Conservation (phyloP, 2,888 invertebrate genomes). For the Apamea sordens region DNA sequence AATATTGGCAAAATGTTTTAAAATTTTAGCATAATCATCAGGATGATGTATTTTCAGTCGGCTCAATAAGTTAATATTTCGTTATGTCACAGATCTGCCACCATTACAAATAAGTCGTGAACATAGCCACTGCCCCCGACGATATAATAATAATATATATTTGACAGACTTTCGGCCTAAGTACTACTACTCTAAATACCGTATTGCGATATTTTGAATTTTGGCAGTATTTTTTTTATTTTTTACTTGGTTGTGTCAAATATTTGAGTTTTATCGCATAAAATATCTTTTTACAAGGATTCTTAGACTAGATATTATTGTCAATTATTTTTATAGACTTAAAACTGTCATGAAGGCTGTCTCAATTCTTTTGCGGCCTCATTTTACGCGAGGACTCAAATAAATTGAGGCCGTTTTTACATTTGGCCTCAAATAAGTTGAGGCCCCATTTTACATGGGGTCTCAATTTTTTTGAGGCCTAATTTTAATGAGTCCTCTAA, state of each 20-base stretch:
- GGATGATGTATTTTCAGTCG: neutral
- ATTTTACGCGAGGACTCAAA: neutral
- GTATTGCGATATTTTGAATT: constrained; percentile 44
- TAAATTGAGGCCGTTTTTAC: neutral
- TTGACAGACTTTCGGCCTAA: constrained; percentile 61
- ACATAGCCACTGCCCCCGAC: constrained; percentile 45
- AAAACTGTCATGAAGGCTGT: neutral
- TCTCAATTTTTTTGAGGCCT: neutral
- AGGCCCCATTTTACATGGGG: neutral
- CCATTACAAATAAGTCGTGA: constrained; percentile 24
- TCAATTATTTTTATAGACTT: neutral
- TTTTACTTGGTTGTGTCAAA: constrained; percentile 39
- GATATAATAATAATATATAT: constrained; percentile 45
- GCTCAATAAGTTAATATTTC: neutral
- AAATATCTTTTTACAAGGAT: neutral
- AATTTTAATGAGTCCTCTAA: neutral
- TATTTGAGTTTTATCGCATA: neutral
- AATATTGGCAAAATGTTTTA: neutral
- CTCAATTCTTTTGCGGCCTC: neutral
- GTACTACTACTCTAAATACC: constrained; percentile 63
- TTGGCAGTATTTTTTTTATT: constrained; percentile 62
- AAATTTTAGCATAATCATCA: neutral
- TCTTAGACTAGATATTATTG: constrained; percentile 37
- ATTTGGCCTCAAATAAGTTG: neutral
- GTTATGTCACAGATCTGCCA: neutral